Evolutionary conservation across 2,113 vertebrate genomes (phyloP).

Genomic region (Apodemus speciosus): DNA sequence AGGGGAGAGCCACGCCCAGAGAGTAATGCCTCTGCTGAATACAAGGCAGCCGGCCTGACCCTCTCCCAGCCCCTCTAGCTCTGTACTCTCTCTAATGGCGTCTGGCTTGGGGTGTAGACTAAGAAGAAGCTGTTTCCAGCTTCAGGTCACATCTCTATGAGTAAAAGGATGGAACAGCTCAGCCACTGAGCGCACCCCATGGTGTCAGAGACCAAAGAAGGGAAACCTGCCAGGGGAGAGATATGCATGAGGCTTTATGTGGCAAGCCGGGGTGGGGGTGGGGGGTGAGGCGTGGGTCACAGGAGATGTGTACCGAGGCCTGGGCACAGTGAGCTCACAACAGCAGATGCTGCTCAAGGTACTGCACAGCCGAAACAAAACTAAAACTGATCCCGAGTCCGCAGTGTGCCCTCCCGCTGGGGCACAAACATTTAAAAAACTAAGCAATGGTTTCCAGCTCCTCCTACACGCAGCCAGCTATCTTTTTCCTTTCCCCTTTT

Average conservation of each 20-base stretch:
- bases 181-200: not conserved
- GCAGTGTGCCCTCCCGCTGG: not conserved
- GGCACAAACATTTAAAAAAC: not conserved
- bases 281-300: fast-evolving
- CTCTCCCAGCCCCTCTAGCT: fast-evolving
- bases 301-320: not conserved
- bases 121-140: not conserved
- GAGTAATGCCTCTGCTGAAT: not conserved
- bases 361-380: not conserved
- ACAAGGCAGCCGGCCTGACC: not conserved
- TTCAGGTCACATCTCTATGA: fast-evolving
- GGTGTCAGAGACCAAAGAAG: not conserved
- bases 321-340: not conserved
- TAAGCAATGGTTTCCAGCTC: not conserved
- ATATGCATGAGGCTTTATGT: fast-evolving
- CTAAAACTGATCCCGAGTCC: not conserved
- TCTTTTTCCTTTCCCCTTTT: not conserved
- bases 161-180: not conserved
- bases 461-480: not conserved
- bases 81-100: fast-evolving
- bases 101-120: fast-evolving
- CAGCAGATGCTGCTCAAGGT: not conserved
- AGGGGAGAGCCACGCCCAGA: fast-evolving
- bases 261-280: too few species aligned
- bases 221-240: not conserved